Conservation (phyloP, 2,888 invertebrate genomes). For the Drosophila gaucha region DNA sequence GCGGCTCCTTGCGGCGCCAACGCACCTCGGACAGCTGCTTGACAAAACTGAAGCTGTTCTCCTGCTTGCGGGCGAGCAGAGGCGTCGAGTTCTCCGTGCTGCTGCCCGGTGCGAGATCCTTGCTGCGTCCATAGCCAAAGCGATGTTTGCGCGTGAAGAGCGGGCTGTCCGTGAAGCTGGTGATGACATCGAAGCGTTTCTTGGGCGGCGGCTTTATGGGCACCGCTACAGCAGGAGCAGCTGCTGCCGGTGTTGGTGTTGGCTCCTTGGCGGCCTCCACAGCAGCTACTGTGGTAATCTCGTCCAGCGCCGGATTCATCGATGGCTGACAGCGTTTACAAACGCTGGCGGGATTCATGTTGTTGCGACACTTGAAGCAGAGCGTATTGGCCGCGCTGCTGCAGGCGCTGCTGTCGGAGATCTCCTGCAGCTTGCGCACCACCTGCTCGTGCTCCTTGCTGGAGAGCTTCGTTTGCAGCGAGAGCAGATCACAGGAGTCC, state of each 20-base stretch:
- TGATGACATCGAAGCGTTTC: slow-evolving; percentile 84
- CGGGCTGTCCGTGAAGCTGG: slow-evolving; percentile 85
- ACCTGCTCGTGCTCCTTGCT: slow-evolving; percentile 78
- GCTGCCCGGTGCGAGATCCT: slow-evolving; percentile 63
- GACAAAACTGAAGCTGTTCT: slow-evolving; percentile 83
- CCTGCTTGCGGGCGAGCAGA: slow-evolving; percentile 81
- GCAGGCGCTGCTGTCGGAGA: slow-evolving; percentile 81
- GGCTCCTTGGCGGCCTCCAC: slow-evolving; percentile 52
- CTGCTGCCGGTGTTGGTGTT: not conserved
- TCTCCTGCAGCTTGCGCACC: slow-evolving; percentile 82
- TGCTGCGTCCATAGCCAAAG: slow-evolving; percentile 81
- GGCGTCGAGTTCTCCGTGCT: slow-evolving; percentile 82
- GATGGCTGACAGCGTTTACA: slow-evolving; percentile 80
- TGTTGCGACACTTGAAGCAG: slow-evolving; percentile 80
- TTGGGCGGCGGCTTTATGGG: slow-evolving; percentile 65
- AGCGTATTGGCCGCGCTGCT: slow-evolving; percentile 71
- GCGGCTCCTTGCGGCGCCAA: slow-evolving; percentile 82
- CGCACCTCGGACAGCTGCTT: slow-evolving; percentile 84
- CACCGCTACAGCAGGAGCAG: slow-evolving; percentile 16
- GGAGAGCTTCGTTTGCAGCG: slow-evolving; percentile 76
- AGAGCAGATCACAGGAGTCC: slow-evolving; percentile 92
- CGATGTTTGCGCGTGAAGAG: slow-evolving; percentile 85
- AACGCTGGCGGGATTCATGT: slow-evolving; percentile 71
- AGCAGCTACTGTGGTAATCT: slow-evolving; percentile 52
- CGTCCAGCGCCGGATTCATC: slow-evolving; percentile 46